phyloP scores from a whole-genome alignment of 1,140 invertebrate species.

The Penaeus japonicus region DNA sequence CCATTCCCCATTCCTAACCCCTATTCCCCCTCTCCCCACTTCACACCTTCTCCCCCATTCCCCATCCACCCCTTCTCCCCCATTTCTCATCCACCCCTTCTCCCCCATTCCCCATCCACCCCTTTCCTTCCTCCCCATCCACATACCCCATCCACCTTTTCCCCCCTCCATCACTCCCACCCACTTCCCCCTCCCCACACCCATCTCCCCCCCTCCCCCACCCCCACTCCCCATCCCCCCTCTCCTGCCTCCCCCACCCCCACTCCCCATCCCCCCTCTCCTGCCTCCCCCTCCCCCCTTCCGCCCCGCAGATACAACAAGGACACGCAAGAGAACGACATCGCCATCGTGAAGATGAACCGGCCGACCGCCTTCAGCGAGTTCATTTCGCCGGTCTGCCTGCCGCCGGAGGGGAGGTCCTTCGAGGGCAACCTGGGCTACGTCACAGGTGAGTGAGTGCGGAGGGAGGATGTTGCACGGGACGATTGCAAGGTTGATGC shows the following conservation, averaged over 20 bases:
- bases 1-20: neutral
- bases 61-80: neutral
- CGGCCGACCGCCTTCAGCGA: conserved; percentile 57
- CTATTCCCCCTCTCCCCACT: neutral
- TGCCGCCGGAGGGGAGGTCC: conserved; percentile 56
- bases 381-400: conserved; percentile 61
- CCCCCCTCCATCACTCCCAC: too few species aligned
- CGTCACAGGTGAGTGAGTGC: conserved; percentile 44
- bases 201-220: neutral
- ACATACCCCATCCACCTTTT: too few species aligned
- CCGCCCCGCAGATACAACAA: conserved; percentile 59
- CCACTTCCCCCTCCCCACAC: too few species aligned
- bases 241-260: neutral
- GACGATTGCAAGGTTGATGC: neutral
- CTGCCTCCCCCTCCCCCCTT: neutral
- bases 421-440: conserved; percentile 18
- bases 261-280: neutral
- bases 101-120: conserved; percentile 21
- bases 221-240: neutral
- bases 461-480: neutral
- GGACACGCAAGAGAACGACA: conserved; percentile 62
- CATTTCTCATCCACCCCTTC: neutral
- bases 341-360: conserved; percentile 61
- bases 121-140: neutral
- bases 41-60: neutral